Base-by-base conservation (phyloP, 2,797 vertebrate species). In the Pyrocephalus nanus region DNA sequence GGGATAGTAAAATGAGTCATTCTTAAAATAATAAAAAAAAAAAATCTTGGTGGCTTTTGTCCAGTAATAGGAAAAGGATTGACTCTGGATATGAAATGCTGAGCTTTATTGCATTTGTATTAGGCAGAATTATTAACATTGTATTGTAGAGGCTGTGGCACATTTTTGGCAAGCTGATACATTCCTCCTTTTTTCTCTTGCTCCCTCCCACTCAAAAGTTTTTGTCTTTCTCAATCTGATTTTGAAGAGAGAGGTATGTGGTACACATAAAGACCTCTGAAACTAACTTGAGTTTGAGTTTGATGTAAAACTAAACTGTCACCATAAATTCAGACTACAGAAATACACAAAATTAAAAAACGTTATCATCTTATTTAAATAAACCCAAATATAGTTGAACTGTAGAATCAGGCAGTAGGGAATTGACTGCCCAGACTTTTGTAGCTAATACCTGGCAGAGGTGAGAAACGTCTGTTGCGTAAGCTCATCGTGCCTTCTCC, bases 81-180 rank as follows among this genome's bases (percentile, higher is more conserved):
- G 88, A 77, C 55, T 90, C 70, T 92, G 74, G 83, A 79, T 90
- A 60, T 74, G 64, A 94, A 96, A 70, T 47, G 47, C 60, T 94
- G 91, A 79, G 40, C 90, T 90, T 95, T 90, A 94, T 90, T 90
- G 79, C 71, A 16, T 90, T 95, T 86, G 62, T 92, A 92, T 95
- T 90, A 81, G 60, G 64, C 90, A 76, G 86, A 96, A 84, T 96
- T 94, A 92, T 94, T 95, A 96, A 85, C 80, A 76, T 64, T 92
- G 67, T 90, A 77, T 84, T 93, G 55, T 93, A 93, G 65, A 76
- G 64, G 20, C 88, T 82, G 88, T 95, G 88, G 86, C 71, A 79
- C 92, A 97, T 96, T 95, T 97, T 96, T 96, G 96, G 95, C 94
- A 90, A 71, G 91, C 91, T 70, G 82, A 57, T 95, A 73, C 94